A percentile compares a stretch with the other conserved stretches of the same genome.
These are phyloP conservation scores for Pseudococcus jackbeardsleyi DNA, from an alignment of 2,888 invertebrate genomes.

Conservation along the genomic window DNA sequence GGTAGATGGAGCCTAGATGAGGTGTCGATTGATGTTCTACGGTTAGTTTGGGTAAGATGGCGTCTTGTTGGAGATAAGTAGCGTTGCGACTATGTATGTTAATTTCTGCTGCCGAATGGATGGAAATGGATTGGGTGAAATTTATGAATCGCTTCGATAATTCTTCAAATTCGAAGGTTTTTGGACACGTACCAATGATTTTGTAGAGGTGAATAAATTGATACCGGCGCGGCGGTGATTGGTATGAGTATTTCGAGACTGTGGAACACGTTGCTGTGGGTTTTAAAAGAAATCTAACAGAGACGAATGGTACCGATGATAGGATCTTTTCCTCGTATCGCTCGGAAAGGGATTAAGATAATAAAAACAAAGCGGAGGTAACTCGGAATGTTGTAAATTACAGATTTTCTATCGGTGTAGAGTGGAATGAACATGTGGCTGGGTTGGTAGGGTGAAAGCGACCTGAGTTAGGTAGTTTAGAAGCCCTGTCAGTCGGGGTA, in stretches of 20 bases:
- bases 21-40: neutral
- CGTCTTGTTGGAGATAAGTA: neutral
- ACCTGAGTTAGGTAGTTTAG: neutral
- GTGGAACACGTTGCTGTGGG: neutral
- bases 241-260: constrained; percentile 10
- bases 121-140: neutral
- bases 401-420: neutral
- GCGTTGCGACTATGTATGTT: neutral
- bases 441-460: constrained; percentile 26
- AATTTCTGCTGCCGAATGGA: neutral
- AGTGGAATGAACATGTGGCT: constrained; percentile 4
- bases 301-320: constrained; percentile 43
- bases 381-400: constrained; percentile 34
- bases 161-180: constrained; percentile 28
- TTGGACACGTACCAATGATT: neutral
- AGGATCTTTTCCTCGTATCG: neutral
- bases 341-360: constrained; percentile 1
- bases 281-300: neutral
- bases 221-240: neutral
- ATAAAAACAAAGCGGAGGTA: constrained; percentile 49
- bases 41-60: neutral
- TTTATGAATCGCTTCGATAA: neutral
- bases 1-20: neutral
- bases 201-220: constrained; percentile 11
- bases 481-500: neutral